Evolutionary conservation across 2,888 invertebrate genomes (phyloP).

Genomic region (Thyatira batis): DNA sequence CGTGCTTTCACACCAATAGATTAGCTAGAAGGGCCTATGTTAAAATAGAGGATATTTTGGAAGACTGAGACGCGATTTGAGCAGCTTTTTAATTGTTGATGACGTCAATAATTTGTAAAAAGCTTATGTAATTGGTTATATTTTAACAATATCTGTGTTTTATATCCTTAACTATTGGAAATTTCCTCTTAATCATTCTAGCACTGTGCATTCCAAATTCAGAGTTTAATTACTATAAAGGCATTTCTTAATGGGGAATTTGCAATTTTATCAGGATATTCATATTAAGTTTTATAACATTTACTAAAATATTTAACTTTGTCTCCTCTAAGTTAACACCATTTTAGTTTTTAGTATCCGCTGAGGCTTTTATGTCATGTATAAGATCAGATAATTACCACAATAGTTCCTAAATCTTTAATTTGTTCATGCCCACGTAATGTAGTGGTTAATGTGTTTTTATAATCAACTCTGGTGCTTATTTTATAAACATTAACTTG

Average conservation of each 20-base stretch:
- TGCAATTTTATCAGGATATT: background rate
- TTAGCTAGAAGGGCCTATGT: slow-evolving; percentile 52
- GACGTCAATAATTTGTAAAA: slow-evolving; percentile 64
- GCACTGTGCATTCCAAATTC: background rate
- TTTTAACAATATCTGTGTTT: slow-evolving; percentile 23
- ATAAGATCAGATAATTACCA: slow-evolving; percentile 3
- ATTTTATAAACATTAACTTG: slow-evolving; percentile 29
- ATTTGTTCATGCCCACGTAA: background rate
- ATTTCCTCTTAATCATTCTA: background rate
- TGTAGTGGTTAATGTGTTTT: background rate
- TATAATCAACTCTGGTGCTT: slow-evolving; percentile 35
- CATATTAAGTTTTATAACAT: slow-evolving; percentile 16
- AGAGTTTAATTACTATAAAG: background rate
- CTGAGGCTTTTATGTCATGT: slow-evolving; percentile 35
- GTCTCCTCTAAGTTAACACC: slow-evolving; percentile 59
- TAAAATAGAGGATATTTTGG: slow-evolving; percentile 40
- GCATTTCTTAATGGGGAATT: background rate
- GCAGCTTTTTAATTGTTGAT: slow-evolving; percentile 72
- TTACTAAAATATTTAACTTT: slow-evolving; percentile 70
- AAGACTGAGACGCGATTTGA: slow-evolving; percentile 57
- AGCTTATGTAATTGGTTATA: slow-evolving; percentile 48
- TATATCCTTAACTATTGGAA: slow-evolving; percentile 6
- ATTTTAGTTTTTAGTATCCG: slow-evolving; percentile 54
- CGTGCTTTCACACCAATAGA: slow-evolving; percentile 34
- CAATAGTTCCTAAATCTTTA: slow-evolving; percentile 30